Conservation (phyloP, 2,797 vertebrate genomes). For the Chiroxiphia lanceolata region DNA sequence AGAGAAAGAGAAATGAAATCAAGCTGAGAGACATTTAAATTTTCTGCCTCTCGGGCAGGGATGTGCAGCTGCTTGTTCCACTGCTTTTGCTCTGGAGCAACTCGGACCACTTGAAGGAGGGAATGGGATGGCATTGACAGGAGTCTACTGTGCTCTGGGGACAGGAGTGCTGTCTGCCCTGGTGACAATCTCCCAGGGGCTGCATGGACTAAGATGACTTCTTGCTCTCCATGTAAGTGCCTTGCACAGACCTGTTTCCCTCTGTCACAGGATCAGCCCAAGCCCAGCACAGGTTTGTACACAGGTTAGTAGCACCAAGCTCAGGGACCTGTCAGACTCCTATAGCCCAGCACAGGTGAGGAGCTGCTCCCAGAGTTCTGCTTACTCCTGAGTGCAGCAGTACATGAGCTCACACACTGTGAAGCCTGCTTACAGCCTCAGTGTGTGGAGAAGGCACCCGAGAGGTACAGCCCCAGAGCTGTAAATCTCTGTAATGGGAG, state of each 20-base stretch:
- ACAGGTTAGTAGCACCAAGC: not conserved
- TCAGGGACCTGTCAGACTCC: fast-evolving
- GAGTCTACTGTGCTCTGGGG: not conserved
- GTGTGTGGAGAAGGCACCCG: fast-evolving
- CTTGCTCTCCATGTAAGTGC: not conserved
- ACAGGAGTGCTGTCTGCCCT: fast-evolving
- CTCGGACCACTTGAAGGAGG: not conserved
- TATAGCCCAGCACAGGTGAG: fast-evolving
- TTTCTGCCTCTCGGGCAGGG: not conserved
- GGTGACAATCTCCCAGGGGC: not conserved
- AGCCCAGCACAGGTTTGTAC: not conserved
- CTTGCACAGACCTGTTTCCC: not conserved
- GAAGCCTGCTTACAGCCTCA: not conserved
- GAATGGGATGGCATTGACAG: not conserved
- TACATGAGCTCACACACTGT: not conserved
- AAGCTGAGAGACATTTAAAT: not conserved
- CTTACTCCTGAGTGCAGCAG: not conserved
- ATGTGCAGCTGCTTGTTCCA: not conserved
- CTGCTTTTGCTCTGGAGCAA: not conserved
- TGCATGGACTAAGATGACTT: not conserved
- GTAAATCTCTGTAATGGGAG: not conserved
- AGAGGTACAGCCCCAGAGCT: not conserved
- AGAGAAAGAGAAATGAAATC: not conserved
- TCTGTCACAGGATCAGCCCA: not conserved
- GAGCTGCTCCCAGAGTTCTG: not conserved